phyloP scores from a whole-genome alignment of 2,888 invertebrate species.

The Amorpha juglandis region DNA sequence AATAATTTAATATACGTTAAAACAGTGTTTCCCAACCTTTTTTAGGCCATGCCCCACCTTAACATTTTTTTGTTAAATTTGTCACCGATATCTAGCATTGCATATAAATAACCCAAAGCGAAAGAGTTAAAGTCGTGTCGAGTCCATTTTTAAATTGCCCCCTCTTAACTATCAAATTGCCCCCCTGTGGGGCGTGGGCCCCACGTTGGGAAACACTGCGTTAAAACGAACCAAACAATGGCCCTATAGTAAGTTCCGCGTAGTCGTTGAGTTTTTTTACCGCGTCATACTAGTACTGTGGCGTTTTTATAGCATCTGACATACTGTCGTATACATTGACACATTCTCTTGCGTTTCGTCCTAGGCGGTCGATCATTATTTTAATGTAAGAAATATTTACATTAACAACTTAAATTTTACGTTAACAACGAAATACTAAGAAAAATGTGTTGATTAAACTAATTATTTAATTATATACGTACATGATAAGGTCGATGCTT shows the following conservation, averaged over 20 bases:
- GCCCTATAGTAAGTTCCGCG: neutral
- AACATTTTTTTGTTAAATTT: no score
- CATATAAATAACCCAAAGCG: no score
- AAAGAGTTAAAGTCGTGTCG: no score
- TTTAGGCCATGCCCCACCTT: no score
- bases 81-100: no score
- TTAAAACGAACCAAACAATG: neutral
- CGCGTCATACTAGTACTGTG: neutral
- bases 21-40: no score
- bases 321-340: neutral
- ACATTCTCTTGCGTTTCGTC: slow-evolving; percentile 8
- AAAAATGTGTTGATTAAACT: slow-evolving; percentile 4
- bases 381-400: neutral
- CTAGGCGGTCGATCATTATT: neutral
- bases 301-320: neutral
- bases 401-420: no score
- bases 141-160: no score
- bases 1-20: slow-evolving; percentile 1
- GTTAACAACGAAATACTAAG: slow-evolving; percentile 18
- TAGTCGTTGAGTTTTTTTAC: neutral
- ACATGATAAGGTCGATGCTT: neutral
- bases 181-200: no score
- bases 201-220: no score
- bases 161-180: no score
- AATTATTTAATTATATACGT: slow-evolving; percentile 18